A percentile compares a stretch with the other conserved stretches of the same genome.
Evolutionary conservation across 2,797 vertebrate species (phyloP).

Genomic region (Numenius phaeopus): DNA sequence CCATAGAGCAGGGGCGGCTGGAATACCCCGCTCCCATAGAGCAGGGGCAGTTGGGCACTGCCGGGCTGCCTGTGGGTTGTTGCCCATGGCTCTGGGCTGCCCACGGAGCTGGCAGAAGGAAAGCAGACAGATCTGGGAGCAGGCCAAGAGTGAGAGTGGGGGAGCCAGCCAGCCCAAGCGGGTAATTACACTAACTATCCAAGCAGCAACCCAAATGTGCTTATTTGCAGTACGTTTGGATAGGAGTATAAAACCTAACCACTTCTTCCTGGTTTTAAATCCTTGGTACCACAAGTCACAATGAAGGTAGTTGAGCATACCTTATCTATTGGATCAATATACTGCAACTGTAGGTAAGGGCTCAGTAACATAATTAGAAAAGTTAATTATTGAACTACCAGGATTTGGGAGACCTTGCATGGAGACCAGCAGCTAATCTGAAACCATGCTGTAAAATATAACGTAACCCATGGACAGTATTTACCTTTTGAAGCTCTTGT

Average conservation of each 20-base stretch:
- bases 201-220: neutral
- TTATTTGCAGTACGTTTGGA: neutral
- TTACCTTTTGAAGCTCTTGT: neutral
- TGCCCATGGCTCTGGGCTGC: neutral
- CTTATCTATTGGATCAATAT: neutral
- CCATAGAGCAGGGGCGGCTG: neutral
- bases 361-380: neutral
- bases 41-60: neutral
- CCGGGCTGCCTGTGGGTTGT: neutral
- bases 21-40: accelerated
- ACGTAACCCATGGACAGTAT: neutral
- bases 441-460: neutral
- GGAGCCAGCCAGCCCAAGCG: neutral
- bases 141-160: neutral
- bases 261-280: neutral
- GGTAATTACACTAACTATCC: neutral
- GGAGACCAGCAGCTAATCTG: neutral
- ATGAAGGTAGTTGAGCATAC: neutral
- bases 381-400: slow-evolving; percentile 1
- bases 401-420: neutral
- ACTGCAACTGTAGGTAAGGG: neutral
- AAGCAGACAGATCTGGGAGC: neutral
- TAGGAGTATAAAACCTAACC: neutral
- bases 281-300: neutral
- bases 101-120: neutral